Evolutionary conservation across 2,888 invertebrate species (phyloP), one percentile per base, ranked within the genome.

Genomic region (Ophion ventricosus): DNA sequence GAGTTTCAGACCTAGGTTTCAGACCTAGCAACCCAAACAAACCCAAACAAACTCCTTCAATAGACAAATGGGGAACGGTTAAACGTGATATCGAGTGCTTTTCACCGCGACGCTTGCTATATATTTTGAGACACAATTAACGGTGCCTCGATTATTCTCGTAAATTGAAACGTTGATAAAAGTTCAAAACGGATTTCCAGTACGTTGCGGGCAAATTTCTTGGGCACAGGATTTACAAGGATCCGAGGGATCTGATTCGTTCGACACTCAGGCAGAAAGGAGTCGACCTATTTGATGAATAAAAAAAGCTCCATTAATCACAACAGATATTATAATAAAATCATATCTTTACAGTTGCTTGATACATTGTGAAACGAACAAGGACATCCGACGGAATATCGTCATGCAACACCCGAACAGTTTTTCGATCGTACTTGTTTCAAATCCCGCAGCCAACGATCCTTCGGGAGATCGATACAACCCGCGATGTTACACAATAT

Each of bases 261-360:
- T 17, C 57, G 23, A 20, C n/a, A 17, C 14, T 54, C 54, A 5
- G 4, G 56, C 17, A 56, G 10, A 10, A 11, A 57, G 57, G 57
- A 57, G 20, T 43, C 23, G 57, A 40, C 20, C 25, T 26, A 35
- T 29, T 23, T 73, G 56, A 40, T n/a, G 26, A 59, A 35, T 76
- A 85, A 43, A 25, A 43, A 56, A 26, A 67, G 7, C 17, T n/a
- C 82, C 83, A 64, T 72, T 91, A 92, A 92, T 91, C 91, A 91
- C 91, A 92, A 91, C 91, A 91, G 90, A 91, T 90, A 91, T 91
- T 91, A 91, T 91, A 91, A 91, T 91, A 54, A 91, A 91, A 91
- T 85, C 89, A 91, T 90, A 92, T 91, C 88, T 91, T 91, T 90
- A 92, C 91, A 91, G 90, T 89, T 90, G 89, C 90, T 90, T 66